These are phyloP conservation scores for Fragum fragum DNA, from an alignment of 2,888 invertebrate genomes.

Conservation along the genomic window DNA sequence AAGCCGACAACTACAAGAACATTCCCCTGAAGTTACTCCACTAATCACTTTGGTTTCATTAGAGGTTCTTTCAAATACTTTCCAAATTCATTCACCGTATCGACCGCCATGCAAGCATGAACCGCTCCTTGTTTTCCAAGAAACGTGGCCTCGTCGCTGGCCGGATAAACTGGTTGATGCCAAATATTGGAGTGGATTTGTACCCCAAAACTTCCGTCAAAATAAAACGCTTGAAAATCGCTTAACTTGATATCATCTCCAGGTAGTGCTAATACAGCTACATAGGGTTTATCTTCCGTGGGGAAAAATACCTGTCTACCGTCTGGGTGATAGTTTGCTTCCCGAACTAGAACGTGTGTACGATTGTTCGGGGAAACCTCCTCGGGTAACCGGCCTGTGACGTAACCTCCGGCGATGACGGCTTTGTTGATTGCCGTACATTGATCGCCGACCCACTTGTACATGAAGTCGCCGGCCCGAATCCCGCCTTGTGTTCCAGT, in stretches of 20 bases:
- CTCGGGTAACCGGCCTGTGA: conserved; percentile 63
- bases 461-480: conserved; percentile 63
- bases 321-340: conserved; percentile 74
- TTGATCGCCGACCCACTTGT: conserved; percentile 67
- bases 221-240: conserved; percentile 73
- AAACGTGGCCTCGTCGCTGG: conserved; percentile 66
- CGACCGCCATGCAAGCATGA: conserved; percentile 70
- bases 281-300: conserved; percentile 52
- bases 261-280: conserved; percentile 67
- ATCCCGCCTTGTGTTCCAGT: conserved; percentile 67
- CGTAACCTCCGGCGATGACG: conserved; percentile 55
- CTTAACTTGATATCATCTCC: conserved; percentile 68
- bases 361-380: conserved; percentile 59
- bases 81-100: conserved; percentile 70
- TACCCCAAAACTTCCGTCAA: conserved; percentile 73
- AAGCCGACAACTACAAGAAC: no score
- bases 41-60: conserved; percentile 44
- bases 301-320: conserved; percentile 76
- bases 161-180: conserved; percentile 72
- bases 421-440: conserved; percentile 68
- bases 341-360: conserved; percentile 69
- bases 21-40: no score
- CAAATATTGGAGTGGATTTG: conserved; percentile 73
- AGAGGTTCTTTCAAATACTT: conserved; percentile 69
- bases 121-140: conserved; percentile 72